Evolutionary conservation across 1,140 invertebrate species (phyloP).

Genomic region (Globodera ellingtonae): DNA sequence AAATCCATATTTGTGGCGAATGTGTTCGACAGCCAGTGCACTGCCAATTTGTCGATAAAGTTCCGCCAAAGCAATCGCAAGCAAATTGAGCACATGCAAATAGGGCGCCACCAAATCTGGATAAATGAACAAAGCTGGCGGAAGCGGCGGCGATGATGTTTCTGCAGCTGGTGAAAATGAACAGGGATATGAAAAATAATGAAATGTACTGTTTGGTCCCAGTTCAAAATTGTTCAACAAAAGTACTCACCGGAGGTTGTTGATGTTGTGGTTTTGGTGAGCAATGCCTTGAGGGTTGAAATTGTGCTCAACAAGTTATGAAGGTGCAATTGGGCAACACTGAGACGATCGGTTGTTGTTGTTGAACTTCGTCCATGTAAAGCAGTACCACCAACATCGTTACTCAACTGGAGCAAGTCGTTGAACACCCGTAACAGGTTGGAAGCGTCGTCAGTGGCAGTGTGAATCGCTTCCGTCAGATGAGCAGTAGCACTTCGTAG

Average conservation of each 20-base stretch:
- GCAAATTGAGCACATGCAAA: slow-evolving; percentile 22
- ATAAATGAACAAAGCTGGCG: slow-evolving; percentile 1
- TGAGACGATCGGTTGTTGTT: neutral
- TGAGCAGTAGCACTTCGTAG: neutral
- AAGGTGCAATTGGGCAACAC: neutral
- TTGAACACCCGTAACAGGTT: neutral
- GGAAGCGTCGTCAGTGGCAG: neutral
- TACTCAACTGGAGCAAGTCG: too few species aligned
- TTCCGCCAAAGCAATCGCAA: slow-evolving; percentile 9
- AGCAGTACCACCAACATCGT: too few species aligned
- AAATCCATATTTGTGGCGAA: neutral
- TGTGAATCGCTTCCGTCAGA: neutral
- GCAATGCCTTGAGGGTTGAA: neutral
- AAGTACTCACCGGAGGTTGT: neutral
- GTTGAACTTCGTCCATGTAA: neutral
- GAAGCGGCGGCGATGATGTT: neutral
- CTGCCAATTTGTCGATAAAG: slow-evolving; percentile 2
- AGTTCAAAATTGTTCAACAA: too few species aligned
- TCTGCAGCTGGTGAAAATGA: too few species aligned
- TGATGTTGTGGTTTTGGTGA: neutral
- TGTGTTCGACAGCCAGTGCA: neutral
- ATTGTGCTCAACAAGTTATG: neutral
- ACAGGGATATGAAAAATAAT: too few species aligned
- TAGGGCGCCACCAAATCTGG: slow-evolving; percentile 18
- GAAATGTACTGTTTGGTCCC: too few species aligned